A percentile compares a stretch with the other conserved stretches of the same genome.
Conservation (phyloP, 2,797 vertebrate species). For the Enteromius unitaeniatus region DNA sequence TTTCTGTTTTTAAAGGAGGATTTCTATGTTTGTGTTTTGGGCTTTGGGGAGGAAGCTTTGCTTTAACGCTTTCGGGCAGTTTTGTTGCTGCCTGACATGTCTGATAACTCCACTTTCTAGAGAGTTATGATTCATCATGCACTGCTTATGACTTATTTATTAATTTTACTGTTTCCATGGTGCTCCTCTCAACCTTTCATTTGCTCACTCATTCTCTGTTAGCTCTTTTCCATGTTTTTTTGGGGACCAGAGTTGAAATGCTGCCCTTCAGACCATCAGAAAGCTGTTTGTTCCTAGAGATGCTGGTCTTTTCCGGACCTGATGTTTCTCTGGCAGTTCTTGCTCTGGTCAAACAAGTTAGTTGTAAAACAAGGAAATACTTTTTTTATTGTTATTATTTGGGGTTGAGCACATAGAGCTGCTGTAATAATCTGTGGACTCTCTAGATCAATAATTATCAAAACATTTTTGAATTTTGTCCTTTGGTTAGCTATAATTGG, state of each 20-base stretch:
- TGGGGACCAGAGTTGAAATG: background rate
- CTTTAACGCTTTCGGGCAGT: slow-evolving; percentile 71
- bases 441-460: too few species aligned
- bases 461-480: too few species aligned
- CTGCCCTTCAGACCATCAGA: background rate
- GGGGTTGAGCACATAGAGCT: too few species aligned
- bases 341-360: background rate
- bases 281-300: background rate
- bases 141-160: slow-evolving; percentile 69
- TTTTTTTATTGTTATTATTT: background rate
- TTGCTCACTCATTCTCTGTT: background rate
- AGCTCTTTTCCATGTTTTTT: background rate
- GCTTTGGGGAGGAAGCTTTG: slow-evolving; percentile 67
- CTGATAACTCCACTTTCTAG: slow-evolving; percentile 73
- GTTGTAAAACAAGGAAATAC: background rate
- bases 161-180: slow-evolving; percentile 62
- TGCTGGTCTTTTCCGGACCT: background rate
- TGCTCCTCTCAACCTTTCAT: slow-evolving; percentile 49
- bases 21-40: slow-evolving; percentile 56
- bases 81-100: slow-evolving; percentile 72
- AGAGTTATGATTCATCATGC: slow-evolving; percentile 76
- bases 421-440: too few species aligned
- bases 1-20: background rate
- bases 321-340: background rate
- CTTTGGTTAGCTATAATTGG: too few species aligned